These are phyloP conservation scores for Synanthedon formicaeformis DNA, from an alignment of 2,888 invertebrate genomes.

Conservation along the genomic window DNA sequence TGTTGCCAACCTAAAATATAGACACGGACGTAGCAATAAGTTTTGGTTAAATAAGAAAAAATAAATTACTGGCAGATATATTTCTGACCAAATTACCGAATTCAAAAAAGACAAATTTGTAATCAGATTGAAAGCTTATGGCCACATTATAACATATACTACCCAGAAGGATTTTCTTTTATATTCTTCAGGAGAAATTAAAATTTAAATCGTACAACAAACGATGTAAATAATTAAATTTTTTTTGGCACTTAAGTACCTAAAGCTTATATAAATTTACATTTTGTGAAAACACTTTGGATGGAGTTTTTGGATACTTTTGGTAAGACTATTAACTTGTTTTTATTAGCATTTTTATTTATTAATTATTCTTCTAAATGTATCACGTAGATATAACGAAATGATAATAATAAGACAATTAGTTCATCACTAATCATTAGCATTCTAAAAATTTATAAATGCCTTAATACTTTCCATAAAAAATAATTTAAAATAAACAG, in stretches of 20 bases:
- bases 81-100: no score
- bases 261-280: no score
- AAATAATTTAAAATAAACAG: slow-evolving; percentile 13
- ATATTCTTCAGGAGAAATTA: background rate
- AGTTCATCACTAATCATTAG: background rate
- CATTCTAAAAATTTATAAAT: background rate
- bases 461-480: background rate
- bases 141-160: background rate
- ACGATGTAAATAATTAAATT: background rate
- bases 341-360: no score
- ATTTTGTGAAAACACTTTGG: slow-evolving; percentile 10
- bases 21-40: no score
- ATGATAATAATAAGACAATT: background rate
- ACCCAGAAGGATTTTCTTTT: background rate
- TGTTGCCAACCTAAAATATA: no score
- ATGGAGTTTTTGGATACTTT: slow-evolving; percentile 52
- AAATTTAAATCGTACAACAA: background rate
- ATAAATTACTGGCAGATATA: no score
- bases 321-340: slow-evolving; percentile 21
- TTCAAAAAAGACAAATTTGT: no score
- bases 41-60: no score
- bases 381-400: no score
- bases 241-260: no score
- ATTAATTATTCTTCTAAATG: no score
- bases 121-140: no score